These are phyloP conservation scores for Drosophila simulans DNA, from an alignment of 1,140 invertebrate species.

Conservation along the genomic window DNA sequence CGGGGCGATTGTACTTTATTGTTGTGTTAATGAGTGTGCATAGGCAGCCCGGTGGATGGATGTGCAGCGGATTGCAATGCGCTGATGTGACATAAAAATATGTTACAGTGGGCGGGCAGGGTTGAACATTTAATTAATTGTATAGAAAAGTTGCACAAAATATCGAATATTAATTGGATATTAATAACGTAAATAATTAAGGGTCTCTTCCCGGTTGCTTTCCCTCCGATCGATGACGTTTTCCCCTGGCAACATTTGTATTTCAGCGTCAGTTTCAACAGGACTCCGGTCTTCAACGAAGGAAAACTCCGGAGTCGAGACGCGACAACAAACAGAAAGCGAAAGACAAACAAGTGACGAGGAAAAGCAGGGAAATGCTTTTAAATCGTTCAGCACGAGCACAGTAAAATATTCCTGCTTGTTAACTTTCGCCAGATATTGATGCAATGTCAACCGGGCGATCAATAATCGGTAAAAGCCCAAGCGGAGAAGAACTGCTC, in stretches of 20 bases:
- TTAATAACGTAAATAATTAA: constrained; percentile 65
- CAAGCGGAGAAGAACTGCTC: neutral
- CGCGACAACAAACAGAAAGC: constrained; percentile 53
- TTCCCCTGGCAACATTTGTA: neutral
- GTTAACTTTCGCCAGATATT: constrained; percentile 62
- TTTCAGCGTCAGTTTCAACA: neutral
- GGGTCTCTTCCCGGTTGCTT: neutral
- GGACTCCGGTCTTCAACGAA: constrained; percentile 21
- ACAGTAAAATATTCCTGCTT: constrained; percentile 12
- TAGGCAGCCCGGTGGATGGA: constrained; percentile 28
- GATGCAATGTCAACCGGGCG: constrained; percentile 57
- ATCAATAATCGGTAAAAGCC: constrained; percentile 35
- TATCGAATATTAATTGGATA: constrained; percentile 72
- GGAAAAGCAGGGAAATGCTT: constrained; percentile 63
- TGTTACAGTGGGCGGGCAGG: constrained; percentile 49
- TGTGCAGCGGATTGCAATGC: constrained; percentile 51
- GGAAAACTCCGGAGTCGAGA: neutral
- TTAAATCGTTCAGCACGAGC: constrained; percentile 34
- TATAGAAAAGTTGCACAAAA: constrained; percentile 54
- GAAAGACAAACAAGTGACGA: constrained; percentile 63
- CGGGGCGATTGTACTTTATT: constrained; percentile 63
- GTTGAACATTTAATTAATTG: constrained; percentile 67
- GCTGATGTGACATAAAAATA: constrained; percentile 81
- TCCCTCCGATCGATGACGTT: neutral
- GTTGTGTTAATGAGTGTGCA: constrained; percentile 82